These are phyloP conservation scores for Subanguina moxae DNA, from an alignment of 1,140 invertebrate species.

Conservation along the genomic window DNA sequence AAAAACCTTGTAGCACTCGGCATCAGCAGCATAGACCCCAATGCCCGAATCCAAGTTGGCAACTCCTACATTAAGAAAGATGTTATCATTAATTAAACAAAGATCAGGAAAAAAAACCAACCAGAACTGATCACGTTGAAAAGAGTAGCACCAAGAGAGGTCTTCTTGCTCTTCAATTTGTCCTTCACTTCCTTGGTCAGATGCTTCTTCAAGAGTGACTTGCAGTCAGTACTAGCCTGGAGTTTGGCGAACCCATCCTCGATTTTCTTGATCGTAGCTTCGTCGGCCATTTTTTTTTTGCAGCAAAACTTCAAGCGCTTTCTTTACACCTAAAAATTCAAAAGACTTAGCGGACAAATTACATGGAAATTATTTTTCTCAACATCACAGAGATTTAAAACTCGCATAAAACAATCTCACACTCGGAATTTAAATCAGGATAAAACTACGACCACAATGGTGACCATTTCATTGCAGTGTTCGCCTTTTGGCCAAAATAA, in stretches of 20 bases:
- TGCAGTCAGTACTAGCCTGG: slow-evolving; percentile 65
- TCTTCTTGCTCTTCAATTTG: slow-evolving; percentile 59
- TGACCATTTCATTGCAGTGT: too few species aligned
- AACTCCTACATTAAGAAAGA: slow-evolving; percentile 65
- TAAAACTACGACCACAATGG: too few species aligned
- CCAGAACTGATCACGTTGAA: slow-evolving; percentile 49
- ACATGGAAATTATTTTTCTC: too few species aligned
- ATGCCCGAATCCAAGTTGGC: slow-evolving; percentile 73
- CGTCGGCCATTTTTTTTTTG: slow-evolving; percentile 43
- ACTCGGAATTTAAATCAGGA: too few species aligned
- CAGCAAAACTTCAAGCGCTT: too few species aligned
- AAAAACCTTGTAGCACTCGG: slow-evolving; percentile 83
- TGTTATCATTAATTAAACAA: slow-evolving; percentile 15
- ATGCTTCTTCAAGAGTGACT: slow-evolving; percentile 89
- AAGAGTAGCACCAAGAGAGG: slow-evolving; percentile 46
- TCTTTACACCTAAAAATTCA: too few species aligned
- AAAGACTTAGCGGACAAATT: too few species aligned
- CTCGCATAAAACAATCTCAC: too few species aligned
- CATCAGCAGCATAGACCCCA: slow-evolving; percentile 90
- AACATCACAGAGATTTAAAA: too few species aligned
- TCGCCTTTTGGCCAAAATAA: too few species aligned
- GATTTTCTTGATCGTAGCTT: slow-evolving; percentile 70
- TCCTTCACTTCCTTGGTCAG: slow-evolving; percentile 83
- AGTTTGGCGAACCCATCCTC: slow-evolving; percentile 68
- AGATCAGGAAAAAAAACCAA: slow-evolving; percentile 7